Base-by-base conservation (phyloP, 1,140 invertebrate species). In the Ptiloglossa arizonensis region DNA sequence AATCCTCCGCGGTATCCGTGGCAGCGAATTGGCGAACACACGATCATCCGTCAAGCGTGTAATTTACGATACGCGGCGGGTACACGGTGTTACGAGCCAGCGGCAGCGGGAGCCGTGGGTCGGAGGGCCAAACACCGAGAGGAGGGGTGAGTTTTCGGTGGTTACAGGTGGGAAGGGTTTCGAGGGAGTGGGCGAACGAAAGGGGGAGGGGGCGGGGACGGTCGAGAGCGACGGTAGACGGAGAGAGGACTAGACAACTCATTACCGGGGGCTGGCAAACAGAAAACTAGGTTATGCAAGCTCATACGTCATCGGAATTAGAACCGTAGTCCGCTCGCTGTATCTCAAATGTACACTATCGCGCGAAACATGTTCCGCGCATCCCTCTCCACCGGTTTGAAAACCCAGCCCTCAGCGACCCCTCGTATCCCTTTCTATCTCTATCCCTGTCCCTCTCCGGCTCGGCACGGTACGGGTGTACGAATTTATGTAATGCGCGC, bases 301-400 rank as follows among this genome's bases (percentile, higher is more conserved):
- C 89, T 89, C 89, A 89, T 91, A 91, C 86, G 90, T 91, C 89
- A 91, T 91, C 87, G 87, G 90, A 91, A 91, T 91, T 91, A 91
- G 90, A 90, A 90, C 83, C 87, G 86, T 87, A 86, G 89, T 87
- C 85, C 85, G 86, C 86, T 69, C 85, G 80, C 73, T 91, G 90
- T 90, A 91, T 91, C 89, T 90, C 87, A 86, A 90, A 89, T 90
- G 87, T 88, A 89, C 86, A 87, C 89, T 90, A 90, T 90, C 89
- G 84, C 88, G 80, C 77, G 82, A 66, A 85, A 89, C 85, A 82
- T 87, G 84, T 83, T 86, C 83, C 81, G 67, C 73, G 67, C 80
- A 73, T 62, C 35, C 60, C 57, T 22, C 52, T 1, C 75, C 22
- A 35, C 22, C 19, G 29, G 44, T 8, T 9, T 0, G 0, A 8